Base-by-base conservation (phyloP, 2,113 vertebrate species). In the Hippocampus abdominalis region DNA sequence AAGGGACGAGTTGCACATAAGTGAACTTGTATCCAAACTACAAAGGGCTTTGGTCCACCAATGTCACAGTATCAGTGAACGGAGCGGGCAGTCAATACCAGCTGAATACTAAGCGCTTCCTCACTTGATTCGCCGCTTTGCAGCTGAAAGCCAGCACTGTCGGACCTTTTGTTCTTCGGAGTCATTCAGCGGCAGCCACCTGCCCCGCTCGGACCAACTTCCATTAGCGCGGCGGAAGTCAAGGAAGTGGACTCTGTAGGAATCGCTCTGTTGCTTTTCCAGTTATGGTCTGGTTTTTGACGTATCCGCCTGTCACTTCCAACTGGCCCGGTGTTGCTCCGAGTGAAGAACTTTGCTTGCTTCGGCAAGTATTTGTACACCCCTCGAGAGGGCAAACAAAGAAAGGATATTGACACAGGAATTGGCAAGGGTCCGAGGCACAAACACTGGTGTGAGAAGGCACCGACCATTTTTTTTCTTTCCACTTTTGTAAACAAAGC, bases 31-130 rank as follows among this genome's bases (percentile, higher is more conserved):
- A 75, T 82, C 79, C 40, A 69, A 76, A 78, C 68, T 77, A 77
- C 73, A 64, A 62, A 63, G 25, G 78, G 78, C 78, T 42, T 86
- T 75, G 72, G 69, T 71, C 73, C 62, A 70, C 79, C 82, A 86
- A 88, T 85, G 86, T 89, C 84, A 89, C 77, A 82, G 85, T 87
- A 84, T 84, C 77, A 73, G 70, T 74, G 86, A 73, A 77, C 71
- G 71, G 77, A 84, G 75, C 59, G 66, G 20, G 29, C 69, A 75
- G 81, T 85, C 81, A 79, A 83, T 86, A 80, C 73, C 84, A 86
- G 84, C 85, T 77, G 89, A 87, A 89, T 89, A 88, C 86, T 86
- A 88, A 89, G 83, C 70, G 73, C 84, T 82, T 82, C 81, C 78
- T 81, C 85, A 82, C 79, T 86, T 86, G 72, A 78, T 75, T 83